Evolutionary conservation across 2,113 vertebrate genomes (phyloP).

Genomic region (Cervus canadensis): DNA sequence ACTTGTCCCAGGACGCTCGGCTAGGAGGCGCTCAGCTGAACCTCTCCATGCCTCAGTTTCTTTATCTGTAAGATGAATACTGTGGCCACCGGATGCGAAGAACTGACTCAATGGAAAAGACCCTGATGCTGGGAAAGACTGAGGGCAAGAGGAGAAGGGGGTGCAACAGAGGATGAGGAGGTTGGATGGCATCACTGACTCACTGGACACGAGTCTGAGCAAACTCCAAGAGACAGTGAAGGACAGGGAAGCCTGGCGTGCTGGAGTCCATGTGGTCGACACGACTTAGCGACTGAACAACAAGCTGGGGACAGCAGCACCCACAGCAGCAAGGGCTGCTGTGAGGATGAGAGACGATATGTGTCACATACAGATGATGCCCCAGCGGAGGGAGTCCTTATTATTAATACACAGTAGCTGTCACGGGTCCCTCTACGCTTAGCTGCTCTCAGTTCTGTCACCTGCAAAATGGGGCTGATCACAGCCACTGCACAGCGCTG

Average conservation of each 20-base stretch:
- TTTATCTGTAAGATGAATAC: neutral
- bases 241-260: neutral
- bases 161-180: neutral
- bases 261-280: neutral
- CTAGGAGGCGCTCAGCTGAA: too few relatives aligned
- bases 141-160: neutral
- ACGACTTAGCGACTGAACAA: neutral
- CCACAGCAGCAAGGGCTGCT: fast-evolving
- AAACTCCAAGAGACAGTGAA: neutral
- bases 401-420: neutral
- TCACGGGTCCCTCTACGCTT: fast-evolving
- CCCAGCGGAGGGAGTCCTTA: neutral
- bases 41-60: neutral
- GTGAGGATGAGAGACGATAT: fast-evolving
- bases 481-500: neutral
- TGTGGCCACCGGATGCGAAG: neutral
- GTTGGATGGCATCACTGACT: neutral
- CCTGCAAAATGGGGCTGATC: neutral
- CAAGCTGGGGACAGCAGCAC: neutral
- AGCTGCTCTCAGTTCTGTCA: neutral
- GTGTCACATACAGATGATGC: fast-evolving
- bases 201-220: neutral
- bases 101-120: neutral
- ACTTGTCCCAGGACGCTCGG: neutral
- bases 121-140: neutral